Evolutionary conservation across 2,797 vertebrate genomes (phyloP), one percentile per base, ranked within the genome.

Genomic region (Tangara arthus): DNA sequence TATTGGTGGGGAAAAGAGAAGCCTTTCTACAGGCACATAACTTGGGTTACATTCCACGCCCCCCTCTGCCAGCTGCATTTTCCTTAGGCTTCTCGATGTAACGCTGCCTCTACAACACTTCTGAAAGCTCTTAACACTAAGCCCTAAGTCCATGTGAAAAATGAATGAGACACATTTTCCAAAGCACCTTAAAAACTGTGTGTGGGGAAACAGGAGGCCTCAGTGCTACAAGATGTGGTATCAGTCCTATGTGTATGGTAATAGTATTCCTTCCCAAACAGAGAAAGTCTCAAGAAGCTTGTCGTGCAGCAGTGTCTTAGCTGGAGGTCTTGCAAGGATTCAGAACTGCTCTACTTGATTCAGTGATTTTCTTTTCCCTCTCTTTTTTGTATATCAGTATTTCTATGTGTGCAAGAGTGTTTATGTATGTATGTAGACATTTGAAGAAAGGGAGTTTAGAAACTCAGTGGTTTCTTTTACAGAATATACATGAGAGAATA

Each of bases 181-280:
- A 39, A 47, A 80, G 44, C 17, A 60, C 15, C 39, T 46, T 46
- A 46, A 65, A 81, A 89, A 46, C 12, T n/a, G 6, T 6, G 4
- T 9, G 2, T 3, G 13, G n/a, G 12, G 37, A 64, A 71, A 26
- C 0, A 1, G 27, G 34, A 76, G 23, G 26, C 26, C 35, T 55
- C 11, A 1, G 27, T 35, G 56, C 44, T 52, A 37, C 42, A 63
- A 34, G 56, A 11, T 49, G 56, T 32, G 34, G 11, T 27, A 47
- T 47, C 32, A 26, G 3, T 59, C 22, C 32, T 28, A 0, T 4
- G 5, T n/a, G 2, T 42, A 2, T 37, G 20, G 37, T 27, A 27
- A 11, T 10, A 59, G 13, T 28, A 42, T n/a, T 82, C 26, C 50
- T 32, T 84, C 23, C 47, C 37, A 81, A 68, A 37, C 57, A 44